Percentiles rank a stretch among this genome's conserved stretches.
These are phyloP conservation scores for Icerya purchasi DNA, from an alignment of 2,888 invertebrate genomes.

Conservation along the genomic window DNA sequence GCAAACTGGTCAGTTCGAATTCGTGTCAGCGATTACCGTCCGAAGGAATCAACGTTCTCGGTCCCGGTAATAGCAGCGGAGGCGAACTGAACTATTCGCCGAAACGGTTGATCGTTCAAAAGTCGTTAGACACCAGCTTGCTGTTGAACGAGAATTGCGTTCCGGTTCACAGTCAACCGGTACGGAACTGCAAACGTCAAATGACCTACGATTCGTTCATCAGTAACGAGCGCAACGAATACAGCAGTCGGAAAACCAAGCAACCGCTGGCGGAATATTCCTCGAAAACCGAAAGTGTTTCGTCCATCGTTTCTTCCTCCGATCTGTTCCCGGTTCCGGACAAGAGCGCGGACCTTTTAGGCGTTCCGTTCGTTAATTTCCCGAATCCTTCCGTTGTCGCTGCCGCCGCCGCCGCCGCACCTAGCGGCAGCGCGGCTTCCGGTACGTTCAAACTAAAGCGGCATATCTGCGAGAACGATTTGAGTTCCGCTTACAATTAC, in stretches of 20 bases:
- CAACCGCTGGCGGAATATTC: background rate
- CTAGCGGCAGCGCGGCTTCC: background rate
- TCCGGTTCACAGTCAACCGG: constrained; percentile 6
- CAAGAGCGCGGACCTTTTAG: background rate
- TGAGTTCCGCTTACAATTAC: constrained; percentile 51
- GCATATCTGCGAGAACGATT: constrained; percentile 17
- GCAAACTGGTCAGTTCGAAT: constrained; percentile 16
- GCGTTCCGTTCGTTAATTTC: constrained; percentile 4
- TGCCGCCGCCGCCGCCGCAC: background rate
- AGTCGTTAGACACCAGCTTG: constrained; percentile 19
- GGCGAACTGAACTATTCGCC: background rate
- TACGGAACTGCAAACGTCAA: constrained; percentile 15
- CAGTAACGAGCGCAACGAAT: constrained; percentile 13
- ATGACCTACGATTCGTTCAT: constrained; percentile 19
- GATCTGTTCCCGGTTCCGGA: background rate
- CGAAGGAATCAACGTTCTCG: constrained; percentile 2
- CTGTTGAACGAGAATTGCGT: constrained; percentile 10
- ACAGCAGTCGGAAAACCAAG: constrained; percentile 6
- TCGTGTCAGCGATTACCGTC: constrained; percentile 15
- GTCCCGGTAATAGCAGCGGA: background rate
- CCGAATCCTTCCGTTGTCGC: background rate
- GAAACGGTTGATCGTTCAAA: constrained; percentile 17
- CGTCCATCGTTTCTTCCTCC: background rate
- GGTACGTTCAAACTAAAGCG: background rate
- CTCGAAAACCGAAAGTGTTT: background rate